Conservation (phyloP, 1,140 invertebrate genomes). For the Drosophila pseudoobscura region DNA sequence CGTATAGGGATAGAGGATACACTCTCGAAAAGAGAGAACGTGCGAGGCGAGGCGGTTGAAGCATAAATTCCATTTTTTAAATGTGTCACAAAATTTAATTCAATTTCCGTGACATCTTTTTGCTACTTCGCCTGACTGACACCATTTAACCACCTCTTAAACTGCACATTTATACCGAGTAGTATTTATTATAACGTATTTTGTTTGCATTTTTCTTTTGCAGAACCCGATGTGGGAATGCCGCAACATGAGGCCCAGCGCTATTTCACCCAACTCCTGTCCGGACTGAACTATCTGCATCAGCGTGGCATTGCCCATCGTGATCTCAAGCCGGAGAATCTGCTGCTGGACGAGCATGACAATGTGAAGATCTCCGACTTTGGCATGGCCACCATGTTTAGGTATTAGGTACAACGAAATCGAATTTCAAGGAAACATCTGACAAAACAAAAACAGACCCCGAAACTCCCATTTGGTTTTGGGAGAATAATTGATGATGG, state of each 20-base stretch:
- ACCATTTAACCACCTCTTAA: background rate
- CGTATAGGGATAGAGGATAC: constrained; percentile 1
- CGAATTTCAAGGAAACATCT: constrained; percentile 5
- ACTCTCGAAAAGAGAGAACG: constrained; percentile 1
- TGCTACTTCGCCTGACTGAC: too few species aligned
- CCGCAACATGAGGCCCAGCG: constrained; percentile 89
- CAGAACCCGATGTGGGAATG: constrained; percentile 98
- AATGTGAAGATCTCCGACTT: constrained; percentile 98
- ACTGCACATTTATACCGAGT: background rate
- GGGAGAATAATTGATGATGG: background rate
- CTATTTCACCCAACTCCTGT: constrained; percentile 94
- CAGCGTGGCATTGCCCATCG: constrained; percentile 92
- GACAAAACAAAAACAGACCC: background rate
- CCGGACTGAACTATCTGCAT: constrained; percentile 94
- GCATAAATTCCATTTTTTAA: constrained; percentile 23
- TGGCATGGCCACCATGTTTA: constrained; percentile 96
- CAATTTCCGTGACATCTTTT: constrained; percentile 13
- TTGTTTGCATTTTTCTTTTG: constrained; percentile 32
- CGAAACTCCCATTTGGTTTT: too few species aligned
- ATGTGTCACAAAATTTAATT: constrained; percentile 34
- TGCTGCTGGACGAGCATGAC: constrained; percentile 94
- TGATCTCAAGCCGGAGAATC: constrained; percentile 98
- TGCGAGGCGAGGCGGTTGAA: background rate
- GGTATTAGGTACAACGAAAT: constrained; percentile 84
- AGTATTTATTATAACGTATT: background rate